Evolutionary conservation across 1,140 invertebrate species (phyloP).

Genomic region (Heliconius congener): DNA sequence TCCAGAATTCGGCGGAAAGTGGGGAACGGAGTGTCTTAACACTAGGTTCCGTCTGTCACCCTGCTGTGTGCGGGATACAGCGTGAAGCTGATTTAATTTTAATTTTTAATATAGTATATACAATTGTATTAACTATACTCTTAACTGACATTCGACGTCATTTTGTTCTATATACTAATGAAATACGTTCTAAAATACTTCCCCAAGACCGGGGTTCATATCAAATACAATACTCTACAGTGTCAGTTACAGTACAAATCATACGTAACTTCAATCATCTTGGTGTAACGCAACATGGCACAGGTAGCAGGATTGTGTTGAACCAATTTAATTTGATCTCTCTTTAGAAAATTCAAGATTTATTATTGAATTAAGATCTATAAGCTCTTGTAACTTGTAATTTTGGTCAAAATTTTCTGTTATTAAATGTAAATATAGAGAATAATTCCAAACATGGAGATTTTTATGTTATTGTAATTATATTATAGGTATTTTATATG

Average conservation of each 20-base stretch:
- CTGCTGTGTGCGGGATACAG: no score
- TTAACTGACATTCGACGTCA: background rate
- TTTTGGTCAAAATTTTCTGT: background rate
- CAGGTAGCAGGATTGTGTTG: slow-evolving; percentile 45
- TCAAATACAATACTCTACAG: slow-evolving; percentile 22
- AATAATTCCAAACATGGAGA: background rate
- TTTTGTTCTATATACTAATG: background rate
- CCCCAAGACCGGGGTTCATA: background rate
- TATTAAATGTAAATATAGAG: background rate
- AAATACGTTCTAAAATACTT: background rate
- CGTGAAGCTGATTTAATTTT: no score
- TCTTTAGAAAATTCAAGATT: background rate
- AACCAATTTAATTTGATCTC: slow-evolving; percentile 56
- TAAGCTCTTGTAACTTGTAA: no score
- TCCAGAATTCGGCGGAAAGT: no score
- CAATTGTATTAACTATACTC: no score
- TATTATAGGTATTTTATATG: no score
- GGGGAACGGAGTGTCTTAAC: no score
- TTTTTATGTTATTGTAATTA: no score
- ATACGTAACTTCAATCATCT: slow-evolving; percentile 69
- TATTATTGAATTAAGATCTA: background rate
- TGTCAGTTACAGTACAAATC: slow-evolving; percentile 66
- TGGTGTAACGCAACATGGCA: slow-evolving; percentile 63
- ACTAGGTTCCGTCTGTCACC: no score
- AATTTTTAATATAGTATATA: no score